Evolutionary conservation across 2,888 invertebrate species (phyloP).

Genomic region (Aleiodes alternator): DNA sequence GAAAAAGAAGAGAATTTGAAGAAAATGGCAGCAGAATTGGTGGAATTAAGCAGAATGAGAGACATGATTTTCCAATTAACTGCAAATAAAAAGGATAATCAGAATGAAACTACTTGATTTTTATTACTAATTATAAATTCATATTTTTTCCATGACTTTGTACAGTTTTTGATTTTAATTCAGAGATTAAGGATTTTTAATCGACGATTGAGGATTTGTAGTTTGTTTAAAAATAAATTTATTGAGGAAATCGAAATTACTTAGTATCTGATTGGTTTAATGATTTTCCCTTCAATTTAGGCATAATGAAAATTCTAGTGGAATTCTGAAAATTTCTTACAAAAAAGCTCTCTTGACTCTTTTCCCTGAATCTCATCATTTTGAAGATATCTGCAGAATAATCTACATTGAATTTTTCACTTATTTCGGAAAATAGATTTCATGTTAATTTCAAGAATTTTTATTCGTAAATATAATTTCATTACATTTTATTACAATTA

Average conservation of each 20-base stretch:
- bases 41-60: slow-evolving; percentile 67
- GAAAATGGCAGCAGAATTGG: slow-evolving; percentile 62
- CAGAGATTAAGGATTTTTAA: not conserved
- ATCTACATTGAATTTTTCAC: too few species aligned
- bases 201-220: not conserved
- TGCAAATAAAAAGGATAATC: slow-evolving; percentile 65
- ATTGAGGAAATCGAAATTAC: not conserved
- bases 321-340: too few species aligned
- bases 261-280: not conserved
- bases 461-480: slow-evolving; percentile 53
- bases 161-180: not conserved
- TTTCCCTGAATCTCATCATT: too few species aligned
- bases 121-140: not conserved
- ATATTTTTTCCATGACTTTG: not conserved
- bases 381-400: too few species aligned
- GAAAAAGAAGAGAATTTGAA: slow-evolving; percentile 64
- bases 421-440: too few species aligned
- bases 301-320: too few species aligned
- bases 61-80: slow-evolving; percentile 71
- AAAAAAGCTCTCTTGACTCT: too few species aligned
- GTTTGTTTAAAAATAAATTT: too few species aligned
- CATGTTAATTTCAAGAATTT: slow-evolving; percentile 19
- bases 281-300: too few species aligned
- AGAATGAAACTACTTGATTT: slow-evolving; percentile 40
- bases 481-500: slow-evolving; percentile 48